Evolutionary conservation across 2,797 vertebrate genomes (phyloP).

Genomic region (Arrhamphus sclerolepis): DNA sequence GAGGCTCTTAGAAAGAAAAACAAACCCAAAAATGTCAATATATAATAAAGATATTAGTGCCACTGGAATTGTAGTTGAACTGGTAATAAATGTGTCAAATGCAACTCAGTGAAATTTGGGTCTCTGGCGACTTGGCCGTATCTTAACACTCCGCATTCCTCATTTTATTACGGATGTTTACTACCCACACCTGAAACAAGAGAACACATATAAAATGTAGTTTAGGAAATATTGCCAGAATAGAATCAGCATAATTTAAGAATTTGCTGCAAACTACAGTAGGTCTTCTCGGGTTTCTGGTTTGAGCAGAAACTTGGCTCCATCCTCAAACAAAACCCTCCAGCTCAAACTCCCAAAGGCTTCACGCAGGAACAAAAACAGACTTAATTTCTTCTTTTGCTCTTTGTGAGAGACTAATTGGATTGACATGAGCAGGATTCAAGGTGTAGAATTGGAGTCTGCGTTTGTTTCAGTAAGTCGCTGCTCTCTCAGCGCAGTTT

Average conservation of each 20-base stretch:
- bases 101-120: conserved; percentile 10
- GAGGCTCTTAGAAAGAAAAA: neutral
- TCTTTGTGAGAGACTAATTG: conserved; percentile 3
- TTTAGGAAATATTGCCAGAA: neutral
- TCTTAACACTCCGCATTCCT: neutral
- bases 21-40: conserved; percentile 5
- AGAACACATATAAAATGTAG: too few relatives aligned
- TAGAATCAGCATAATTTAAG: conserved; percentile 2
- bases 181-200: too few relatives aligned
- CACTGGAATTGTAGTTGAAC: neutral
- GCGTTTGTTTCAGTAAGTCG: neutral
- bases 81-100: conserved; percentile 18
- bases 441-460: neutral
- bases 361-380: conserved; percentile 19
- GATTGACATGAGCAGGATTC: neutral
- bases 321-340: conserved; percentile 11
- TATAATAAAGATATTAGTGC: too few relatives aligned
- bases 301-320: conserved; percentile 8
- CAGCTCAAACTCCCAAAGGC: conserved; percentile 27
- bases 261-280: neutral
- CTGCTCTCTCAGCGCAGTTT: neutral
- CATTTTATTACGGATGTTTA: conserved; percentile 22
- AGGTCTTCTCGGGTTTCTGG: conserved; percentile 1
- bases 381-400: conserved; percentile 3
- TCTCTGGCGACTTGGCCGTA: too few relatives aligned